These are phyloP conservation scores for Hypolimnas misippus DNA, from an alignment of 2,888 invertebrate genomes.

Conservation along the genomic window DNA sequence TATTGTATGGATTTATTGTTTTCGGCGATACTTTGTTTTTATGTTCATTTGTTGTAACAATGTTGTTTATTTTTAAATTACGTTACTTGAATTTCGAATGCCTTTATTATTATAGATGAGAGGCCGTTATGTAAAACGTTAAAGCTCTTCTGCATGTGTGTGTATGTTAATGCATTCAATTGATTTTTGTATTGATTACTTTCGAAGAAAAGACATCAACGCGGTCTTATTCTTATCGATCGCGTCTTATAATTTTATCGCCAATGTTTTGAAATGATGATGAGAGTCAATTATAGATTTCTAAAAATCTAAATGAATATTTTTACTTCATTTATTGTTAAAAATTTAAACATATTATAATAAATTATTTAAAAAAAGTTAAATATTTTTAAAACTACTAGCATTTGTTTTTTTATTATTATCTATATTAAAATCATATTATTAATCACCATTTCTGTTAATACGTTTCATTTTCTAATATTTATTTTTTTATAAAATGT, in stretches of 20 bases:
- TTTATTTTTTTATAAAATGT: too few relatives aligned
- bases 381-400: too few relatives aligned
- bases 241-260: neutral
- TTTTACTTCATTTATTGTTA: too few relatives aligned
- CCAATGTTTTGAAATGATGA: too few relatives aligned
- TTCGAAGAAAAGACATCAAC: constrained; percentile 53
- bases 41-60: constrained; percentile 33
- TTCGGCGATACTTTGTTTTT: constrained; percentile 50
- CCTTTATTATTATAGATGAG: constrained; percentile 20
- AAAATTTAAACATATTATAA: too few relatives aligned
- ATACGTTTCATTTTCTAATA: too few relatives aligned
- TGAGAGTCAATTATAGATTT: too few relatives aligned
- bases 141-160: constrained; percentile 26
- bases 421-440: too few relatives aligned
- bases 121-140: constrained; percentile 15
- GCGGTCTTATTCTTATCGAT: constrained; percentile 38
- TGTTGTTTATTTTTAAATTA: constrained; percentile 34
- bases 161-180: constrained; percentile 11
- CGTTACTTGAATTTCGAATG: constrained; percentile 31
- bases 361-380: too few relatives aligned
- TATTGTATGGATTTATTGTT: constrained; percentile 58
- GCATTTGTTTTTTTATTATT: too few relatives aligned
- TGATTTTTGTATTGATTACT: constrained; percentile 32
- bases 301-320: too few relatives aligned
- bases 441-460: too few relatives aligned